phyloP scores from a whole-genome alignment of 2,797 vertebrate species.

The Phataginus tetradactyla region DNA sequence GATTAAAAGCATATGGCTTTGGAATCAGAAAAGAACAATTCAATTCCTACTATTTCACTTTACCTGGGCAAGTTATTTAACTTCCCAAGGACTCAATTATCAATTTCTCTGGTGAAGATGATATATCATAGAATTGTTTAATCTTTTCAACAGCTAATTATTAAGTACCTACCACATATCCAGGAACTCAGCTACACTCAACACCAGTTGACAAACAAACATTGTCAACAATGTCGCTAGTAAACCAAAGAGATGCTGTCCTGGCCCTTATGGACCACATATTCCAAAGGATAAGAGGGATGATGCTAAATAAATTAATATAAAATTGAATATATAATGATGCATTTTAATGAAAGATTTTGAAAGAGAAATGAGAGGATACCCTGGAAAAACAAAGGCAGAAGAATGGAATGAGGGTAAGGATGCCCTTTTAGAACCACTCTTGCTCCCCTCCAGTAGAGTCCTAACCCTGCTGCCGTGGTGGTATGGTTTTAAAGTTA shows the following conservation, averaged over 20 bases:
- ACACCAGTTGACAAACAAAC: background rate
- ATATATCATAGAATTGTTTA: background rate
- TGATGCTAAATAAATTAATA: background rate
- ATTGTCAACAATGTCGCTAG: background rate
- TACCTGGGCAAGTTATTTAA: background rate
- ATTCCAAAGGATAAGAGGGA: background rate
- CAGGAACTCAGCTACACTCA: background rate
- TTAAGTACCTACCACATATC: background rate
- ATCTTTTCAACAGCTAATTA: background rate
- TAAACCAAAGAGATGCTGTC: background rate
- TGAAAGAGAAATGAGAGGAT: background rate
- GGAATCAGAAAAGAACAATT: background rate
- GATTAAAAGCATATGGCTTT: background rate
- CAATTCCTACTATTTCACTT: background rate
- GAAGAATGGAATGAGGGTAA: too few relatives aligned
- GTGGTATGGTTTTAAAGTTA: background rate
- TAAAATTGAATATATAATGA: background rate
- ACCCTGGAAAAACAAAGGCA: background rate
- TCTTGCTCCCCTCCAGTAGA: too few relatives aligned
- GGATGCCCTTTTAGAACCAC: fast-evolving
- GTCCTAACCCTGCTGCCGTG: too few relatives aligned
- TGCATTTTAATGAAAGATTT: background rate
- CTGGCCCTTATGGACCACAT: background rate
- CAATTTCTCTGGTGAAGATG: background rate
- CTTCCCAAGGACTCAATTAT: background rate